Conservation (phyloP, 2,113 vertebrate species). For the Odontesthes bonariensis region DNA sequence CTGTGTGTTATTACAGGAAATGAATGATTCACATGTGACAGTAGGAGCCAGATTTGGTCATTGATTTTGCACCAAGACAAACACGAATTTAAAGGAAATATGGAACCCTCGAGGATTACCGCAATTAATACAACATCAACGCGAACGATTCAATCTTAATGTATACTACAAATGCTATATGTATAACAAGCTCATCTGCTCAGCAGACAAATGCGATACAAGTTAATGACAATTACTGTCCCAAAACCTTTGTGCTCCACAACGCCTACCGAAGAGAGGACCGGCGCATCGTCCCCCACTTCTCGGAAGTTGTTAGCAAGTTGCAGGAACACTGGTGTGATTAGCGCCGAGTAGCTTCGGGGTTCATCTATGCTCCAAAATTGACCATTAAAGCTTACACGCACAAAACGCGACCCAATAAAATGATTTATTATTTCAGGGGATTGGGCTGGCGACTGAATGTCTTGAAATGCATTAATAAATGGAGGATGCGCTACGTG, state of each 20-base stretch:
- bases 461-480: not conserved
- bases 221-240: accelerated
- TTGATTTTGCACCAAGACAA: too few species aligned
- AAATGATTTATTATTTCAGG: not conserved
- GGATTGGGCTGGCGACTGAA: accelerated
- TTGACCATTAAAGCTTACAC: not conserved
- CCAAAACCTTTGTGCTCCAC: not conserved
- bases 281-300: not conserved
- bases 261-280: not conserved
- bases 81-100: too few species aligned
- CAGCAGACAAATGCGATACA: not conserved
- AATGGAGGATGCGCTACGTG: not conserved
- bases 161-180: not conserved
- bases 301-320: slow-evolving; percentile 46
- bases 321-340: slow-evolving; percentile 8
- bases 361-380: not conserved
- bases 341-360: slow-evolving; percentile 13
- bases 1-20: too few species aligned
- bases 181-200: not conserved
- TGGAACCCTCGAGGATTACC: too few species aligned
- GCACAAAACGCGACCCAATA: not conserved
- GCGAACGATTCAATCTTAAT: not conserved
- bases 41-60: too few species aligned
- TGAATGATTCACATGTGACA: too few species aligned
- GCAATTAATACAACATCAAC: not conserved